Base-by-base conservation (phyloP, 2,888 invertebrate species). In the Andrena minutula region DNA sequence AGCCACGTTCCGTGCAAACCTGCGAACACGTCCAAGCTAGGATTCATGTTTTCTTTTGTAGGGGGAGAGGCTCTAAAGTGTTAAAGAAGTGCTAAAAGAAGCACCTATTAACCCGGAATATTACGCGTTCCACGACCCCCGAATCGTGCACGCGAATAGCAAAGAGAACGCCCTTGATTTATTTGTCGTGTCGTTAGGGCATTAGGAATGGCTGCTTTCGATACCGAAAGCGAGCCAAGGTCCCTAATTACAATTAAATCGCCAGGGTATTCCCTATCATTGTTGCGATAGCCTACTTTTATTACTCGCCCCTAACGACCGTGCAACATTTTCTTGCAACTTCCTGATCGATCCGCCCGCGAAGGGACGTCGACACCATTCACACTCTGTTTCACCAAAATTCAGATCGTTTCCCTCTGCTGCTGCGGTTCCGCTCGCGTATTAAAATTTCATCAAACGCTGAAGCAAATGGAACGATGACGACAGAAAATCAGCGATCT, bases 1-100 rank as follows among this genome's bases (percentile, higher is more conserved):
- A 98, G 0, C 97, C 97, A 10, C 97, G 95, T 93, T 97, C 97
- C 72, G 96, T 94, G 91, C 97, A 97, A 47, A 97, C 97, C 96
- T 97, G 66, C 5, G 88, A 79, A 75, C 35, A 73, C 30, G n/a
- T 60, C 53, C 28, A 58, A 8, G 71, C 20, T 30, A 75, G 26
- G 47, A n/a, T 23, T 41, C 2, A 7, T 75, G 41, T 35, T 35
- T 12, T n/a, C n/a, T 7, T 56, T 23, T 1, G 32, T 12, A 12
- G 10, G 6, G 16, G 8, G 26, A n/a, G 12, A 16, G 20, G 51
- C 28, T n/a, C 10, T 16, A 2, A 12, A 41, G 51, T 30, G 41
- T 6, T n/a, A 58, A 5, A 49, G 4, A 32, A n/a, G 35, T 23
- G 66, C 10, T 8, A 16, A 28, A 10, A 61, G n/a, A 26, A 60